Conservation (phyloP, 2,113 vertebrate species). For the Alectura lathami region DNA sequence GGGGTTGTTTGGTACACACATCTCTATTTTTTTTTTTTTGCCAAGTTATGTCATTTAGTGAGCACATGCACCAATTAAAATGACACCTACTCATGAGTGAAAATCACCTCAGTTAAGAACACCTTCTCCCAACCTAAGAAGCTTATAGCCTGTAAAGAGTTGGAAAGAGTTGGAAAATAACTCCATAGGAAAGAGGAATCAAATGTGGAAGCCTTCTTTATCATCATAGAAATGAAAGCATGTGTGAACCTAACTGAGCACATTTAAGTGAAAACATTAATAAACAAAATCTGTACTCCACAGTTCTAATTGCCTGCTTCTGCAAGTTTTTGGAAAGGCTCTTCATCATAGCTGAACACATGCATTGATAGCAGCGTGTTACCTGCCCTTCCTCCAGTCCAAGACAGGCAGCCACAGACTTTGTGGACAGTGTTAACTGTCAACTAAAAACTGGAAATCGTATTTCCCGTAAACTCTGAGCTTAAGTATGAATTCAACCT, state of each 20-base stretch:
- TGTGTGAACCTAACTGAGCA: not conserved
- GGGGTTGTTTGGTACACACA: not conserved
- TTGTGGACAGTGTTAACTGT: not conserved
- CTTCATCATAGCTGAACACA: not conserved
- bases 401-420: not conserved
- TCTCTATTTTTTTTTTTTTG: not conserved
- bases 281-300: constrained; percentile 3
- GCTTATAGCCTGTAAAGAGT: not conserved
- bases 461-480: not conserved
- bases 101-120: not conserved
- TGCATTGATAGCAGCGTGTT: not conserved
- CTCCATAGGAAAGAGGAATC: not conserved
- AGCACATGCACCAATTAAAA: not conserved
- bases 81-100: not conserved
- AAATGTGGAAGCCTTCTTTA: not conserved
- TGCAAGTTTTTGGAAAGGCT: not conserved
- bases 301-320: not conserved
- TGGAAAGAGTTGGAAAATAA: not conserved
- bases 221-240: not conserved
- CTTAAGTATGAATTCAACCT: not conserved
- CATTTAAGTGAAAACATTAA: constrained; percentile 16
- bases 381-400: not conserved
- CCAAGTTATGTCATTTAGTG: not conserved
- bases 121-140: not conserved
- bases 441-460: not conserved